Conservation (phyloP, 1,140 invertebrate genomes). For the Apis laboriosa region DNA sequence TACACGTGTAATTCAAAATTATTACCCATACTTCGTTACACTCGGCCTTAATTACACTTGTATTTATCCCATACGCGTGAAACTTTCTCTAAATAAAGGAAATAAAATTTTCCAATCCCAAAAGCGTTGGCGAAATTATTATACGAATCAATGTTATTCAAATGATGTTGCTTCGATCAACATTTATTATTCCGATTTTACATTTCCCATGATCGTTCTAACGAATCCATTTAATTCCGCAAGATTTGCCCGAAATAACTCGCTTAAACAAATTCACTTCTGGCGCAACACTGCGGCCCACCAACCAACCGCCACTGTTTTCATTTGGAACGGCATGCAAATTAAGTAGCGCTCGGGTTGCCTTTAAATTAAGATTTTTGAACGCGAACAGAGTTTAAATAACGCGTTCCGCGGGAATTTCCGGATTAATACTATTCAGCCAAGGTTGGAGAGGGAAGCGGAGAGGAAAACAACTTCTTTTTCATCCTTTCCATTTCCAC, state of each 20-base stretch:
- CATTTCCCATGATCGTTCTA: not conserved
- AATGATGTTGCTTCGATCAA: not conserved
- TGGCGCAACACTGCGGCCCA: not conserved
- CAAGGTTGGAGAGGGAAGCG: not conserved
- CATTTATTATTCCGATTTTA: not conserved
- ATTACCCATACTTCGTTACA: too few relatives aligned
- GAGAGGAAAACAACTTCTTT: not conserved
- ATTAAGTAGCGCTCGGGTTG: not conserved
- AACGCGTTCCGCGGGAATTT: slow-evolving; percentile 8
- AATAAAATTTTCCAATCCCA: too few relatives aligned
- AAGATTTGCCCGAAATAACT: not conserved
- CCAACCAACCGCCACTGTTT: not conserved
- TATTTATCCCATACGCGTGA: too few relatives aligned
- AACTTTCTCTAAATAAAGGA: too few relatives aligned
- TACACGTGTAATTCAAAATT: too few relatives aligned
- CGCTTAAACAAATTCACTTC: slow-evolving; percentile 15
- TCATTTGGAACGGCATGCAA: slow-evolving; percentile 18
- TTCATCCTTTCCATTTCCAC: not conserved
- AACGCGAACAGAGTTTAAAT: slow-evolving; percentile 11
- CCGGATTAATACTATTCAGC: slow-evolving; percentile 3
- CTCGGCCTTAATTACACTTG: too few relatives aligned
- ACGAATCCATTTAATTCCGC: slow-evolving; percentile 8
- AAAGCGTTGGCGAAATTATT: too few relatives aligned
- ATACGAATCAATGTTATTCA: too few relatives aligned
- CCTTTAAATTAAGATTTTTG: slow-evolving; percentile 36